A percentile compares a stretch with the other conserved stretches of the same genome.
phyloP scores from a whole-genome alignment of 2,888 invertebrate genomes.

The Diadegma fenestrale region DNA sequence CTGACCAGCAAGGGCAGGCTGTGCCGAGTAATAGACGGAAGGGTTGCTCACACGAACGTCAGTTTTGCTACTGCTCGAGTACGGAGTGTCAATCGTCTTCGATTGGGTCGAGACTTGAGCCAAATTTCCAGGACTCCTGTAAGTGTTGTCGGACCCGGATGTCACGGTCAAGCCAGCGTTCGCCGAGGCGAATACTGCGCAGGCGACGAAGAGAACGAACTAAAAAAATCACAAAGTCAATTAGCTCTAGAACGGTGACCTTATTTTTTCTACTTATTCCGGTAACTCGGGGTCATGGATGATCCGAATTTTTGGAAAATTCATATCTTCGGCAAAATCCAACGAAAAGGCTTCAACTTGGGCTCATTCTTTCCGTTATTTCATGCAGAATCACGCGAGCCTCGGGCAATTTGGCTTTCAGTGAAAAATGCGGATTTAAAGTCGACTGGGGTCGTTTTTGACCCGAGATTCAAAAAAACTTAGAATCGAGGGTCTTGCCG shows the following conservation, averaged over 20 bases:
- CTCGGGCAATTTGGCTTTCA: no score
- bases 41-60: slow-evolving; percentile 89
- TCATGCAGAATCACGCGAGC: no score
- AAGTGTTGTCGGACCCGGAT: slow-evolving; percentile 84
- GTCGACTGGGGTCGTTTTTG: no score
- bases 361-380: no score
- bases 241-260: no score
- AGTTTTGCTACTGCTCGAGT: slow-evolving; percentile 90
- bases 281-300: no score
- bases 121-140: slow-evolving; percentile 87
- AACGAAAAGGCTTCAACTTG: no score
- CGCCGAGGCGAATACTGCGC: slow-evolving; percentile 81
- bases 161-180: slow-evolving; percentile 84
- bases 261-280: no score
- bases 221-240: slow-evolving; percentile 20
- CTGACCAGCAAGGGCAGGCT: slow-evolving; percentile 56
- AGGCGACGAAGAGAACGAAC: slow-evolving; percentile 85
- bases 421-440: no score
- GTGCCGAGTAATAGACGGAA: slow-evolving; percentile 63
- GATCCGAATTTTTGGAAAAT: no score
- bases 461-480: not conserved
- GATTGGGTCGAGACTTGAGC: slow-evolving; percentile 88
- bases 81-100: slow-evolving; percentile 90
- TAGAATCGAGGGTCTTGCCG: not conserved
- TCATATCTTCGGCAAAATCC: no score